Conservation (phyloP, 2,888 invertebrate genomes). For the Heliconius erato region DNA sequence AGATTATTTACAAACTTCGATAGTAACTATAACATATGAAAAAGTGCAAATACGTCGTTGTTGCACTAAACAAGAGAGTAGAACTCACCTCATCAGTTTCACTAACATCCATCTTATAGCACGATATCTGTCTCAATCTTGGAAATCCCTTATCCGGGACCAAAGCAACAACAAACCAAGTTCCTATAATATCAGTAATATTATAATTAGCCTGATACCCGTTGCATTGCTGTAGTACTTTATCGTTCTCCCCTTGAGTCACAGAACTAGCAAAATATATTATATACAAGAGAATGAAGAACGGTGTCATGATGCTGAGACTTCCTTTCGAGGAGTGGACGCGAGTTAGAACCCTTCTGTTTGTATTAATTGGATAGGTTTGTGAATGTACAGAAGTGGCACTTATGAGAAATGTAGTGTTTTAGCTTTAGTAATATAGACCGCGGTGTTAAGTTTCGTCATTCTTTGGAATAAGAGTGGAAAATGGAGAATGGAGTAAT, state of each 20-base stretch:
- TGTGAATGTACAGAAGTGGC: slow-evolving; percentile 1
- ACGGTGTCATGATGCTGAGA: slow-evolving; percentile 56
- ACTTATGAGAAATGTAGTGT: neutral
- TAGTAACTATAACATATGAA: too few species aligned
- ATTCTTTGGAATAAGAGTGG: neutral
- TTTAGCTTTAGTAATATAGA: neutral
- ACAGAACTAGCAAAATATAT: slow-evolving; percentile 47
- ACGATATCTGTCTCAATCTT: slow-evolving; percentile 62
- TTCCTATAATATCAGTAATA: slow-evolving; percentile 65
- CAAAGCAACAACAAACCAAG: slow-evolving; percentile 75
- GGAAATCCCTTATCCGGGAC: slow-evolving; percentile 74
- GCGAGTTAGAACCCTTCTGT: slow-evolving; percentile 32
- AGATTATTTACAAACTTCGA: too few species aligned
- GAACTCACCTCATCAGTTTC: slow-evolving; percentile 73
- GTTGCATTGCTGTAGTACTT: slow-evolving; percentile 58
- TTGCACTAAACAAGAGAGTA: too few species aligned
- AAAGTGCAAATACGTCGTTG: too few species aligned
- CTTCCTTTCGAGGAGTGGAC: slow-evolving; percentile 37
- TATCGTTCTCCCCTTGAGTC: slow-evolving; percentile 51
- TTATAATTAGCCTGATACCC: slow-evolving; percentile 70
- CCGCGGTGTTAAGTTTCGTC: neutral
- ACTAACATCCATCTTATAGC: slow-evolving; percentile 74
- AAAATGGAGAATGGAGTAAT: neutral
- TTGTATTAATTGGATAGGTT: slow-evolving; percentile 11
- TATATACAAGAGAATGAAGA: slow-evolving; percentile 53